Conservation (phyloP, 1,140 invertebrate genomes). For the Drosophila lowei region DNA sequence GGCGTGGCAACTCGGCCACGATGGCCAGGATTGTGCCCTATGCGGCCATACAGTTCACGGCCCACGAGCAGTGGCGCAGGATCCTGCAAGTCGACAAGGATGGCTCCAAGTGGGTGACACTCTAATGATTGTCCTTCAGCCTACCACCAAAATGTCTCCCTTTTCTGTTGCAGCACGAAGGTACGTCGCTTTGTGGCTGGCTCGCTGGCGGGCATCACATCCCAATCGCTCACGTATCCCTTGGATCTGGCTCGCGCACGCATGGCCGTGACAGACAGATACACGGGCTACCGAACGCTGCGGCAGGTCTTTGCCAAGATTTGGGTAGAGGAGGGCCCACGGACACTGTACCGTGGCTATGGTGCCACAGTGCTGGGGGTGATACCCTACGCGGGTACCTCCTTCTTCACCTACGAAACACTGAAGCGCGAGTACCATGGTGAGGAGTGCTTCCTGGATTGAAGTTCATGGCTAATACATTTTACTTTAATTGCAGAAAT, state of each 20-base stretch:
- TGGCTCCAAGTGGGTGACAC: constrained; percentile 84
- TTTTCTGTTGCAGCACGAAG: constrained; percentile 59
- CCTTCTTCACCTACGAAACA: constrained; percentile 98
- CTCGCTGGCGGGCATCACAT: constrained; percentile 96
- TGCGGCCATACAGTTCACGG: constrained; percentile 97
- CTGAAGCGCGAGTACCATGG: constrained; percentile 92
- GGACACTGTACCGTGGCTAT: constrained; percentile 93
- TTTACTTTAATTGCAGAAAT: constrained; percentile 54
- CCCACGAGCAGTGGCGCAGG: constrained; percentile 98
- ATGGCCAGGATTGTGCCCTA: constrained; percentile 98
- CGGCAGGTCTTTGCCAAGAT: constrained; percentile 92
- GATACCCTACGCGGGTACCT: constrained; percentile 98
- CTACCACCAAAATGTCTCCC: background rate
- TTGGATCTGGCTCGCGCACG: constrained; percentile 97
- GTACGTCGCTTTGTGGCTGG: constrained; percentile 91
- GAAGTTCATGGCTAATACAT: background rate
- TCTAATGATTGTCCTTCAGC: too few species aligned
- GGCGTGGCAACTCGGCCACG: constrained; percentile 98
- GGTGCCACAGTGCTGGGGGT: constrained; percentile 96
- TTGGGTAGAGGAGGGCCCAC: constrained; percentile 90
- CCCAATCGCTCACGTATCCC: constrained; percentile 97
- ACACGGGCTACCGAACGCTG: constrained; percentile 84
- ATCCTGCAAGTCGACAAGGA: constrained; percentile 88
- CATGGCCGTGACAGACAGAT: constrained; percentile 96
- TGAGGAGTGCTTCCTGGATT: constrained; percentile 80